phyloP scores from a whole-genome alignment of 2,888 invertebrate genomes.

The Frankliniella fusca region DNA sequence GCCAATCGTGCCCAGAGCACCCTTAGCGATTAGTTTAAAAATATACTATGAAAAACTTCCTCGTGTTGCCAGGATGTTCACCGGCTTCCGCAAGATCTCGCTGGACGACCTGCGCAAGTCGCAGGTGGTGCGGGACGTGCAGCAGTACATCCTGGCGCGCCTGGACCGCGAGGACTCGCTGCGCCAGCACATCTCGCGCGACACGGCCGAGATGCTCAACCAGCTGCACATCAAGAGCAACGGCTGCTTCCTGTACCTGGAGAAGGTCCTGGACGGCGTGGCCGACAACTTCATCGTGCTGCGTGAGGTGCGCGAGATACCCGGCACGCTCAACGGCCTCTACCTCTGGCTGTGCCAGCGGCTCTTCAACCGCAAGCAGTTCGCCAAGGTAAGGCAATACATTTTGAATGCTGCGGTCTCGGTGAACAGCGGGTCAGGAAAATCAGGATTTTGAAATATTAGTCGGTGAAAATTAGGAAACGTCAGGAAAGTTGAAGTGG shows the following conservation, averaged over 20 bases:
- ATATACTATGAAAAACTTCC: no score
- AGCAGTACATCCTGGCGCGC: slow-evolving; percentile 87
- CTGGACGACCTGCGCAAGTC: slow-evolving; percentile 85
- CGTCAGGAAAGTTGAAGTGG: no score
- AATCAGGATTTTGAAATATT: no score
- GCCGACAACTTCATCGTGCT: slow-evolving; percentile 89
- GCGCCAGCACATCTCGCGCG: slow-evolving; percentile 80
- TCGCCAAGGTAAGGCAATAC: slow-evolving; percentile 74
- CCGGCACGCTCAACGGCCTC: slow-evolving; percentile 90
- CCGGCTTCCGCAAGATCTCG: slow-evolving; percentile 85
- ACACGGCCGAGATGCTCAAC: slow-evolving; percentile 91
- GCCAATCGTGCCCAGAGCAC: no score
- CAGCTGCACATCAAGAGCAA: slow-evolving; percentile 94
- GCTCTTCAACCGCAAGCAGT: slow-evolving; percentile 82
- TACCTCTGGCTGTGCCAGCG: slow-evolving; percentile 94
- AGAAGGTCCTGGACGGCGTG: slow-evolving; percentile 85
- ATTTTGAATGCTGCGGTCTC: no score
- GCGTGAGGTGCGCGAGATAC: slow-evolving; percentile 87
- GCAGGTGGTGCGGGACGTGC: slow-evolving; percentile 90
- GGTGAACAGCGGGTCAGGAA: no score
- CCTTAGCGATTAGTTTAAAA: no score
- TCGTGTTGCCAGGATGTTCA: slow-evolving; percentile 76
- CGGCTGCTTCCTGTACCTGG: slow-evolving; percentile 82
- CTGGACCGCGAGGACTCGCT: slow-evolving; percentile 85
- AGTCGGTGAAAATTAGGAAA: no score